phyloP scores from a whole-genome alignment of 2,888 invertebrate genomes.

The Stenoptilia bipunctidactyla region DNA sequence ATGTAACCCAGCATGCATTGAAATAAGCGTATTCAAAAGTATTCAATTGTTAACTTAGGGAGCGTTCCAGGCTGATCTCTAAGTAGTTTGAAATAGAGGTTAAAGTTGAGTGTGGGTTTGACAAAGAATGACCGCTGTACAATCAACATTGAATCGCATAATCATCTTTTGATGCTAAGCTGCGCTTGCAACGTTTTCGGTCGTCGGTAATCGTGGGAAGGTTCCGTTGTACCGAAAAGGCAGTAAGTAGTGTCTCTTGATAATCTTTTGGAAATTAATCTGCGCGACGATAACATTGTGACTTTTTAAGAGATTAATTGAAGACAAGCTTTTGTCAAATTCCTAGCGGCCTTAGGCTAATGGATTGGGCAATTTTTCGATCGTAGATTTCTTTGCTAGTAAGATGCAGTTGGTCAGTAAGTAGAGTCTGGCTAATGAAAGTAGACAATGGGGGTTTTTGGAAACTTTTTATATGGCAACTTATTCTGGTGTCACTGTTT shows the following conservation, averaged over 20 bases:
- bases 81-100: neutral
- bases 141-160: conserved; percentile 57
- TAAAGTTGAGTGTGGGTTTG: conserved; percentile 15
- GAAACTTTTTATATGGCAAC: too few species aligned
- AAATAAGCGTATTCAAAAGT: conserved; percentile 36
- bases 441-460: too few species aligned
- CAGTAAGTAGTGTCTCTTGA: neutral
- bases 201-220: neutral
- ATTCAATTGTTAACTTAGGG: conserved; percentile 20
- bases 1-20: conserved; percentile 29
- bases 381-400: too few species aligned
- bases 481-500: too few species aligned
- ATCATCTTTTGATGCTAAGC: conserved; percentile 44
- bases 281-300: neutral
- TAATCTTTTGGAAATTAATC: neutral
- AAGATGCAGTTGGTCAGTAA: too few species aligned
- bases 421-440: too few species aligned
- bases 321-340: too few species aligned
- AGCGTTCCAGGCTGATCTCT: conserved; percentile 9
- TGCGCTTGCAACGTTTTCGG: neutral
- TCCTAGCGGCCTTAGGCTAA: too few species aligned
- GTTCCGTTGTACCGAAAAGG: neutral
- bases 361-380: too few species aligned
- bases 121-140: conserved; percentile 22
- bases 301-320: neutral